Conservation (phyloP, 2,888 invertebrate genomes). For the Agrochola litura region DNA sequence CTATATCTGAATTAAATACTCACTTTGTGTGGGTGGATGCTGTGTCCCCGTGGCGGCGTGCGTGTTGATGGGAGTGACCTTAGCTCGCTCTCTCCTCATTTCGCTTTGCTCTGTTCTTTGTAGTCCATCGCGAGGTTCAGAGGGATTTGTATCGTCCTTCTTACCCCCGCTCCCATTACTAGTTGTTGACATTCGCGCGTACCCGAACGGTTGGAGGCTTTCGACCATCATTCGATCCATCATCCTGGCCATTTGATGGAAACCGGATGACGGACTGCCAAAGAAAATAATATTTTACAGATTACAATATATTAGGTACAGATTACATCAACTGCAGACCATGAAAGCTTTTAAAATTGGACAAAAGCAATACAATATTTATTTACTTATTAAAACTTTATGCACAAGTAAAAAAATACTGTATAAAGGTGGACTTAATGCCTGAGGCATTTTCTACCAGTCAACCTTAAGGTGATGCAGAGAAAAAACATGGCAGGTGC, state of each 20-base stretch:
- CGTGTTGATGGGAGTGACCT: slow-evolving; percentile 65
- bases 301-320: background rate
- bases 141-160: slow-evolving; percentile 68
- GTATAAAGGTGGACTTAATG: no score
- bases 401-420: no score
- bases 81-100: slow-evolving; percentile 74
- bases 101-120: slow-evolving; percentile 79
- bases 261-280: slow-evolving; percentile 90
- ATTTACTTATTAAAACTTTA: no score
- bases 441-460: no score
- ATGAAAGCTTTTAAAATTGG: background rate
- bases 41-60: slow-evolving; percentile 82
- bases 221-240: slow-evolving; percentile 94
- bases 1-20: background rate
- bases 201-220: slow-evolving; percentile 92
- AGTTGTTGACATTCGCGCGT: slow-evolving; percentile 91
- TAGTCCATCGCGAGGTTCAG: slow-evolving; percentile 78
- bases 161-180: slow-evolving; percentile 84
- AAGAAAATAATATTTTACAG: slow-evolving; percentile 39
- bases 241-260: slow-evolving; percentile 93
- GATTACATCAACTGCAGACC: background rate
- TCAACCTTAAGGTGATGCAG: no score
- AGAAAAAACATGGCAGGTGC: no score
- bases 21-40: slow-evolving; percentile 87
- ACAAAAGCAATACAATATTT: background rate